Evolutionary conservation across 2,113 vertebrate genomes (phyloP), one percentile per base, ranked within the genome.

Genomic region (Panurus biarmicus): DNA sequence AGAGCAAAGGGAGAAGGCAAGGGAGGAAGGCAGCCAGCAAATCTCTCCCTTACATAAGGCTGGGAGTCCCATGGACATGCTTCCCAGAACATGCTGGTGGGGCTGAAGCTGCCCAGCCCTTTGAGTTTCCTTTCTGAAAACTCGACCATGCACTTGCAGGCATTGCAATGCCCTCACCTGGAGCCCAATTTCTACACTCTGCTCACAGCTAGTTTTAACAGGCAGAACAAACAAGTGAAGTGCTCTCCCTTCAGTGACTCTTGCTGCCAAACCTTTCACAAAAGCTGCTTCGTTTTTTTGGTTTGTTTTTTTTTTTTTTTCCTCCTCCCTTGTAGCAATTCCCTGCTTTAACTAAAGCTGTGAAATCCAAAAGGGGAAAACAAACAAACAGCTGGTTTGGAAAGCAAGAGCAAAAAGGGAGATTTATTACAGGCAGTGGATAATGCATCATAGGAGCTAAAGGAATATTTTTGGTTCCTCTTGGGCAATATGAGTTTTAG

Each of bases 341-440:
- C 56, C 18, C 45, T 80, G 71, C 50, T 79, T 90, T 78, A 85
- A 42, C 85, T 79, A 58, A 82, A 82, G 81, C 40, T 1, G 50
- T 35, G 16, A 80, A 89, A 94, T 91, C 84, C 91, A 77, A 94
- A 92, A 94, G 38, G 44, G 81, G 29, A 87, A 96, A 71, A 84
- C 66, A 95, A 96, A 94, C 65, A 93, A 93, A 94, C 87, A 94
- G 75, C 91, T 96, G 94, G 73, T 89, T 95, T 94, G 88, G 87
- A 95, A 89, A 79, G 78, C 75, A 87, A 85, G 23, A 84, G 45
- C 22, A 36, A 76, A 89, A 89, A 62, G 45, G 48, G 71, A 86
- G 24, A 74, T 95, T 88, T 93, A 91, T 91, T 95, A 91, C 82
- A 38, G 79, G 72, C 78, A 77, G 64, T 57, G 56, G 74, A 57